A percentile compares a stretch with the other conserved stretches of the same genome.
Evolutionary conservation across 2,888 invertebrate species (phyloP).

Genomic region (Altica lythri): DNA sequence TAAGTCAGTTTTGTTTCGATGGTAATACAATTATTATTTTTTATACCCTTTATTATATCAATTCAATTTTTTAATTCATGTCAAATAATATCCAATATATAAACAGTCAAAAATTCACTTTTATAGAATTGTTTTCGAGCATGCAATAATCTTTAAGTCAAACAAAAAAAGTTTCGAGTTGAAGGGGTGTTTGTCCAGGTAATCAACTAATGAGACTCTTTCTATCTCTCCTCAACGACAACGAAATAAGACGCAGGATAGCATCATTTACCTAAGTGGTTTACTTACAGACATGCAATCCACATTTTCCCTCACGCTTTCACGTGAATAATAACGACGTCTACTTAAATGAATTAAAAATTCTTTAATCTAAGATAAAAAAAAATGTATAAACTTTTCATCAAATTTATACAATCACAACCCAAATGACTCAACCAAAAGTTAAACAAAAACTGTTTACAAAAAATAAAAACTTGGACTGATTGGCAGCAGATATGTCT

Average conservation of each 20-base stretch:
- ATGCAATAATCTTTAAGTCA: too few relatives aligned
- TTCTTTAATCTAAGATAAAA: conserved; percentile 16
- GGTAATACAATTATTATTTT: conserved; percentile 30
- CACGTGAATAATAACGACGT: conserved; percentile 33
- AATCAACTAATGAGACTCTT: conserved; percentile 37
- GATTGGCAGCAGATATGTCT: too few relatives aligned
- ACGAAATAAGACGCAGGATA: conserved; percentile 48
- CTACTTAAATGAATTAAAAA: conserved; percentile 38
- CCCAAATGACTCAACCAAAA: too few relatives aligned
- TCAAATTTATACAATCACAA: too few relatives aligned
- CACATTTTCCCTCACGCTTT: conserved; percentile 38
- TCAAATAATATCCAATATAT: too few relatives aligned
- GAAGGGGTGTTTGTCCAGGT: conserved; percentile 31
- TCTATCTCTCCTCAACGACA: conserved; percentile 27
- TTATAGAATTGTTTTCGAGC: too few relatives aligned
- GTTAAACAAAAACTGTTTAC: too few relatives aligned
- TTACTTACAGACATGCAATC: conserved; percentile 52
- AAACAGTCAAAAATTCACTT: too few relatives aligned
- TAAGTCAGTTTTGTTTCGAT: conserved; percentile 20
- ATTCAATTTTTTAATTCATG: conserved; percentile 16
- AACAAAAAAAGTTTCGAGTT: conserved; percentile 19
- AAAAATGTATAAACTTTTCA: too few relatives aligned
- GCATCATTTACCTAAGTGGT: conserved; percentile 53
- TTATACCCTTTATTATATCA: conserved; percentile 27
- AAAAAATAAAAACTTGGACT: too few relatives aligned